Base-by-base conservation (phyloP, 1,140 invertebrate species). In the Drosophila subpulchrella region DNA sequence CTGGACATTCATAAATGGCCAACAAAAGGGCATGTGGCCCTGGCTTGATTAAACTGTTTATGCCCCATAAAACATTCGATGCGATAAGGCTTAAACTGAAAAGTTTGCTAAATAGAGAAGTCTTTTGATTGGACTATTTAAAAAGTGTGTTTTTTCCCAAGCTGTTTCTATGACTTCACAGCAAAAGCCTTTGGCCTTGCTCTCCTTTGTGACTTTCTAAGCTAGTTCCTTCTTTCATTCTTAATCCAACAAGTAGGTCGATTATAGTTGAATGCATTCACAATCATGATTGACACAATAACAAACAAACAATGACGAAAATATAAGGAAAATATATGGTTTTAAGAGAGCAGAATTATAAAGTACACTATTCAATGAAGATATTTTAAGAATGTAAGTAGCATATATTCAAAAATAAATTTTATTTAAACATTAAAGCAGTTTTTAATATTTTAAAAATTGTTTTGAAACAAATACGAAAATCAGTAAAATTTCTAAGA, bases 241-340 rank as follows among this genome's bases (percentile, higher is more conserved):
- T 13, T 32, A 55, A 41, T 70, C 42, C 67, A 72, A 71, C 66
- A 72, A 72, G 68, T 72, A 72, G 68, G 68, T 71, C 67, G 67
- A 56, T 42, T 68, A 15, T 38, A 46, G 20, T 12, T 32, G 60
- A 70, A 70, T 38, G 48, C 61, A 67, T 83, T 51, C 47, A 50
- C 68, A 74, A 70, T 75, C 62, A 61, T 78, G 63, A 83, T 83
- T 79, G 63, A 79, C 80, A 83, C 65, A 62, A 62, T 15, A 15
- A 34, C 7, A 15, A n/a, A 56, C 27, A 17, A 42, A 32, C n/a
- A 11, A 20, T 38, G 12, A 4, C 8, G 17, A 13, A 36, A 48
- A 27, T 10, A 50, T n/a, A 30, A 12, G n/a, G 6, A 36, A 17
- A 30, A 5, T 24, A 7, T 12, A 13, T 20, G 1, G 27, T 5